phyloP scores from a whole-genome alignment of 2,113 vertebrate species.

The Serilophus lunatus region DNA sequence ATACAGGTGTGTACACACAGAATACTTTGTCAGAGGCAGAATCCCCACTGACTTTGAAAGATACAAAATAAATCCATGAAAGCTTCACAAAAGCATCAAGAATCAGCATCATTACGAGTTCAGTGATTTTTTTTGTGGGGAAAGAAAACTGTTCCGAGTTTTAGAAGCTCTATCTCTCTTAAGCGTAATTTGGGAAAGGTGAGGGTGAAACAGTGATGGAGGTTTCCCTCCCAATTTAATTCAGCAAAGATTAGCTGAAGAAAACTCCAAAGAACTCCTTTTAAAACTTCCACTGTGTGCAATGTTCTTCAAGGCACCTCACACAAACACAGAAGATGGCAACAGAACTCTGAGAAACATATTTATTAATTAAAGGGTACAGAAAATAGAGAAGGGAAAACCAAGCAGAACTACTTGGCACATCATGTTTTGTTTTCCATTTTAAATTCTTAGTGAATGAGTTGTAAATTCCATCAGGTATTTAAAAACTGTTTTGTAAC shows the following conservation, averaged over 20 bases:
- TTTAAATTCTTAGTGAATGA: not conserved
- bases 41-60: not conserved
- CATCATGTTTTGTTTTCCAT: not conserved
- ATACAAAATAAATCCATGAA: not conserved
- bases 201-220: not conserved
- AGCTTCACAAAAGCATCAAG: not conserved
- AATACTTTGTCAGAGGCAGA: not conserved
- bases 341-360: not conserved
- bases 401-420: not conserved
- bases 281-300: not conserved
- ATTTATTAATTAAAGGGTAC: constrained; percentile 14
- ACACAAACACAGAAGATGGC: not conserved
- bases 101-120: not conserved
- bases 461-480: not conserved
- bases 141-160: not conserved
- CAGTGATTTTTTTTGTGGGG: not conserved
- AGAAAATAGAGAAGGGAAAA: not conserved
- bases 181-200: not conserved
- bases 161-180: not conserved
- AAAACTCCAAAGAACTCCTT: not conserved
- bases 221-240: not conserved
- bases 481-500: not conserved
- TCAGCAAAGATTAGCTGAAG: not conserved
- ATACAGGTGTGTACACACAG: fast-evolving
- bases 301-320: not conserved